Evolutionary conservation across 2,797 vertebrate species (phyloP), one percentile per base, ranked within the genome.

Genomic region (Brachyalestes nurse): DNA sequence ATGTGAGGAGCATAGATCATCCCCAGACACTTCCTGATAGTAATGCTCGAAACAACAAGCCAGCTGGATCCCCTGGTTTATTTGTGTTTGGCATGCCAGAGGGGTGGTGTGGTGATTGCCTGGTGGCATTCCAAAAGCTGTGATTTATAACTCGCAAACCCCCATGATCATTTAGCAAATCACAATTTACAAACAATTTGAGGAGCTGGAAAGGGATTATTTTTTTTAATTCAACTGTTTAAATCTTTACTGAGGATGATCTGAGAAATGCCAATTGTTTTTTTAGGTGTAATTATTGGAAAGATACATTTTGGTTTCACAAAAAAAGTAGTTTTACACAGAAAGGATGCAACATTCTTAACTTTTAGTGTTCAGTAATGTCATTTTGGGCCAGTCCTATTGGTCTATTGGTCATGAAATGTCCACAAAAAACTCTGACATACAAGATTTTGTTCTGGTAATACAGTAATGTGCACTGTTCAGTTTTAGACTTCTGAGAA

Each of bases 11-110:
- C 82, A 81, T 78, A 84, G 77, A 85, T 89, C 86, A 86, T 70
- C 55, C 60, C 82, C 75, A n/a, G 78, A 83, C 84, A 80, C 85
- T 83, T 85, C 78, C 88, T 87, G 84, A 85, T 86, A 86, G 81
- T 79, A 85, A 83, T 75, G 76, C 75, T 80, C 82, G 76, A 83
- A 87, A 87, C 82, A 87, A 78, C 77, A 82, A 75, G 70, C 64
- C 81, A 75, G 82, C 80, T 83, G 85, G 58, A 84, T 64, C 82
- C 80, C 25, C 61, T 16, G 66, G 80, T 82, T 84, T 86, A 84
- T 87, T 86, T 85, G 75, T 75, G 77, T 84, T 87, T 38, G 34
- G 58, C 70, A 64, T 79, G 73, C 76, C 78, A 42, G 78, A 84
- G 40, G 62, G 80, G 75, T 79, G 84, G 80, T 83, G 76, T 79